Percentiles rank a stretch among this genome's conserved stretches.
Evolutionary conservation across 2,797 vertebrate species (phyloP).

Genomic region (Neosilurus mollespiculum): DNA sequence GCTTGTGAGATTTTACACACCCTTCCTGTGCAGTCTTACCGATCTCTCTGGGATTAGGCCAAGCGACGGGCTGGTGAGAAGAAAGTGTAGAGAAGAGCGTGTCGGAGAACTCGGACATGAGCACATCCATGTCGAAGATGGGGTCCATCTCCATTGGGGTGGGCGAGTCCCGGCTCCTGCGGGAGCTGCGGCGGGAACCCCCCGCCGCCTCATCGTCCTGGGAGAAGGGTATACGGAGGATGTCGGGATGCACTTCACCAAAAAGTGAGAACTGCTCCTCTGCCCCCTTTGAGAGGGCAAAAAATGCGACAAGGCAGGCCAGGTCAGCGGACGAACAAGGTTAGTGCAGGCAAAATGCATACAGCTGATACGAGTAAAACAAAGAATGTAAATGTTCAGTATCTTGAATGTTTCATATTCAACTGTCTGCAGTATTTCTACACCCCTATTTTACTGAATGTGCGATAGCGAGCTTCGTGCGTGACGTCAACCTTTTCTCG

Average conservation of each 20-base stretch:
- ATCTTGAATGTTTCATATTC: no score
- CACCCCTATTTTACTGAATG: no score
- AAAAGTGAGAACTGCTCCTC: slow-evolving; percentile 79
- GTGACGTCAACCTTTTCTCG: no score
- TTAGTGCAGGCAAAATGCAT: slow-evolving; percentile 42
- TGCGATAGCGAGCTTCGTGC: no score
- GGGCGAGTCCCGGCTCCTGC: slow-evolving; percentile 78
- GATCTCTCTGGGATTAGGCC: slow-evolving; percentile 92
- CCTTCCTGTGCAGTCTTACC: slow-evolving; percentile 68
- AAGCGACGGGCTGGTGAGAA: slow-evolving; percentile 87
- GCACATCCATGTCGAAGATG: slow-evolving; percentile 92
- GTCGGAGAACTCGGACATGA: slow-evolving; percentile 96
- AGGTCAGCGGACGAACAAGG: slow-evolving; percentile 59
- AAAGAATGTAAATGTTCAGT: no score
- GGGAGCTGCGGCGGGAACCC: slow-evolving; percentile 67
- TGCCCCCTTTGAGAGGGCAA: slow-evolving; percentile 68
- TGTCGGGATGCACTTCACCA: slow-evolving; percentile 81
- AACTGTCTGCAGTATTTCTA: no score
- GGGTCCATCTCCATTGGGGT: slow-evolving; percentile 95
- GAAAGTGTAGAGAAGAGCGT: slow-evolving; percentile 94
- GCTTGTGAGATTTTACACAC: no score
- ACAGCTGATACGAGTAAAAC: not conserved
- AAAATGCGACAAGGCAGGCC: slow-evolving; percentile 70
- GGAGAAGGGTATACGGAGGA: slow-evolving; percentile 75
- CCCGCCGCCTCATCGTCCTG: slow-evolving; percentile 87